Base-by-base conservation (phyloP, 2,888 invertebrate species). In the Drosophila acutilabella region DNA sequence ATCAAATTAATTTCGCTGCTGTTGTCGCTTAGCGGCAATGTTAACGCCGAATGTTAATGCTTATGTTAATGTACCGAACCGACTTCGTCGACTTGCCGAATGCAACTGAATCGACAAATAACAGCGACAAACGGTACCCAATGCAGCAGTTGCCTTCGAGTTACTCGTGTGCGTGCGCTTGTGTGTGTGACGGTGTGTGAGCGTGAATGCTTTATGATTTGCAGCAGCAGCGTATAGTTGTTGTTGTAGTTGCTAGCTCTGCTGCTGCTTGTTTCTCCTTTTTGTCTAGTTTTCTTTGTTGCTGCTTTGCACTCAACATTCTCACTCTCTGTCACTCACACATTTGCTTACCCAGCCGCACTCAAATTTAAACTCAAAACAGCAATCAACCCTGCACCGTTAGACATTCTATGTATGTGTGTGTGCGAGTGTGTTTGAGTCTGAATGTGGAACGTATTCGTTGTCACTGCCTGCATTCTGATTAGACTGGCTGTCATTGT, bases 161-260 rank as follows among this genome's bases (percentile, higher is more conserved):
- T 30, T 8, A 30, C 30, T 30, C 8, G 30, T 30, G 30, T 30
- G 30, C 30, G 30, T 30, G 30, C 8, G 1, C 0, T 2, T 58
- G 50, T 53, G 44, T 30, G 53, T 59, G 60, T 75, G 58, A 57
- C 50, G 57, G 71, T 58, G 68, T 60, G 62, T 62, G 64, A 61
- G 78, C 59, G 81, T 78, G 67, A 56, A 67, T 85, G 82, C 68
- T 72, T 89, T 86, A 89, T 88, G 89, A 84, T 88, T 86, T 89
- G 86, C 89, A 85, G 60, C 38, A 47, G 16, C 40, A 36, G 38
- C 18, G 42, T 44, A 30, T 30, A 18, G 53, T 54, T 60, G 57
- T 36, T 30, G 50, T 57, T 56, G 26, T 42, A 60, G 20, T 23
- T 38, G 20, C 36, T 47, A n/a, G 7, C 10, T 7, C 30, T 30